Evolutionary conservation across 2,797 vertebrate genomes (phyloP), one percentile per base, ranked within the genome.

Genomic region (Myiotriccus ornatus): DNA sequence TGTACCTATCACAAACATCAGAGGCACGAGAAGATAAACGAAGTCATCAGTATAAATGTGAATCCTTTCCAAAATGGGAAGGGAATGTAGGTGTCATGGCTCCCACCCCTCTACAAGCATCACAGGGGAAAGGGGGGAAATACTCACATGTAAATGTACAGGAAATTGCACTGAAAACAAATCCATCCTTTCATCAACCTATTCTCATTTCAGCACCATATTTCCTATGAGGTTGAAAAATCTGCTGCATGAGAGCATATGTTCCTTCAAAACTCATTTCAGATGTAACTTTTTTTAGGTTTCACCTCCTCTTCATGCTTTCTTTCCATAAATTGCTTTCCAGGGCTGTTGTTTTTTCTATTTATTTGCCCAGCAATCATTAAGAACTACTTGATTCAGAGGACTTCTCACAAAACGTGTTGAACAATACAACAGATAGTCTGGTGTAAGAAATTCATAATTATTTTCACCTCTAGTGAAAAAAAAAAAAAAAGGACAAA

Each of bases 261-360:
- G 94, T 91, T 96, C 89, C 87, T 96, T 97, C 94, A 93, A 96
- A 97, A 95, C 69, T 89, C 57, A 79, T 91, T 96, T 97, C 94
- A 94, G 77, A 97, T 87, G 81, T 94, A 94, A 95, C 88, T 89
- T 93, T 84, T 96, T 95, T 94, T 93, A 96, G 94, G 90, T 90
- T 90, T 94, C 90, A 94, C 93, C 91, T 96, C 94, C 65, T 85
- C 87, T 95, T 93, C n/a, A 1, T 94, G 59, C 39, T 94, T 96
- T 87, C 68, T 83, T 91, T 73, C 89, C 90, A 60, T 82, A 94
- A 88, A 90, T 70, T 94, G 56, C 89, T 95, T 95, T 91, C 49
- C 47, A 88, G 52, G 60, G 70, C 49, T 88, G 83, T 92, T 92
- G 69, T 79, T 94, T 88, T 89, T 64, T 67, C 64, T 84, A 59